Conservation (phyloP, 1,140 invertebrate genomes). For the Meloidogyne hapla region DNA sequence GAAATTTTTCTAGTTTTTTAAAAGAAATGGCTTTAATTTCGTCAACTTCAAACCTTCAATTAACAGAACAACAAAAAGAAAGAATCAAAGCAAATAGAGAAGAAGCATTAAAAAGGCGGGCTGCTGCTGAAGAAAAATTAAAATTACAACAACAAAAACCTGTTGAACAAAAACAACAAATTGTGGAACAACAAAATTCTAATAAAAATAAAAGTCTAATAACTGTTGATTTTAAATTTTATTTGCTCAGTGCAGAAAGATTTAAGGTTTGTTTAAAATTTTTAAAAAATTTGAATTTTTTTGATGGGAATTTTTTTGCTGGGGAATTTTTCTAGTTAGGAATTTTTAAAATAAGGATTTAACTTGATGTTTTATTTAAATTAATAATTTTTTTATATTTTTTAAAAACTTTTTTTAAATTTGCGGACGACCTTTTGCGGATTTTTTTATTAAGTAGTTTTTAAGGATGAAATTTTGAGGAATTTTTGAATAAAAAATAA, state of each 20-base stretch:
- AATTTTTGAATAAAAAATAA: no score
- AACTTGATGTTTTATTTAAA: no score
- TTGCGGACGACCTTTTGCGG: no score
- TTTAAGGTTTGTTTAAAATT: slow-evolving; percentile 1
- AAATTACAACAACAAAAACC: slow-evolving; percentile 5
- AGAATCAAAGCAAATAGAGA: slow-evolving; percentile 34
- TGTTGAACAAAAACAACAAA: slow-evolving; percentile 3
- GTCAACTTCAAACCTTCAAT: not conserved
- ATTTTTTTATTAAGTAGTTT: not conserved
- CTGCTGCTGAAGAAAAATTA: not conserved
- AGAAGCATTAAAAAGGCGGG: slow-evolving; percentile 32
- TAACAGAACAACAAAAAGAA: slow-evolving; percentile 39
- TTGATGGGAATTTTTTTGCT: no score
- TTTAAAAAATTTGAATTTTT: not conserved
- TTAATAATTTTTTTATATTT: no score
- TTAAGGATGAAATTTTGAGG: not conserved
- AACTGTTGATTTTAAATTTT: slow-evolving; percentile 8
- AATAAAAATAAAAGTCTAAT: not conserved
- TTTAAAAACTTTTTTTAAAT: slow-evolving; percentile 13
- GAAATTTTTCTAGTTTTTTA: not conserved
- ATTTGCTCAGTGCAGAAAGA: slow-evolving; percentile 1
- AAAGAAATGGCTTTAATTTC: not conserved
- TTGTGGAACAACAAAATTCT: not conserved
- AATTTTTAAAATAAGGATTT: no score
- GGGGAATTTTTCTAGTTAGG: no score